Evolutionary conservation across 2,888 invertebrate genomes (phyloP), one percentile per base, ranked within the genome.

Genomic region (Drosophila parthenogenetica): DNA sequence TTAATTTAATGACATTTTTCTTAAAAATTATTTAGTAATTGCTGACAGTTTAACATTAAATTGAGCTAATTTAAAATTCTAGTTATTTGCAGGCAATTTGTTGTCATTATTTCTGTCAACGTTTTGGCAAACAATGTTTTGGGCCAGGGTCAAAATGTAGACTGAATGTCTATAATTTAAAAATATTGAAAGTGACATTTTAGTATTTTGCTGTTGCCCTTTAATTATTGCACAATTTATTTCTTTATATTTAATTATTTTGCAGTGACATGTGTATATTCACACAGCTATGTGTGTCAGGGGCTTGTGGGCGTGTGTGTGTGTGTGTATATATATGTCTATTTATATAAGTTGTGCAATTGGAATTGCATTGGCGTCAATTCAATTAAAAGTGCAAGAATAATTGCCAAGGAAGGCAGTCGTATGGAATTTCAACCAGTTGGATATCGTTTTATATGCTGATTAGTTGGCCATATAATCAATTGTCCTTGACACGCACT

Each of bases 341-440:
- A 51, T 39, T 57, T 61, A 35, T 58, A 17, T 16, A 14, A 48
- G n/a, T 16, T 11, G 32, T 50, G 55, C 29, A 40, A 37, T 14
- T 71, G 63, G 70, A 70, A 29, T 61, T 73, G 74, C 71, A 70
- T 17, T 49, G 75, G 84, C 70, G 73, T 73, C 82, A 68, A 80
- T 74, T 80, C 80, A 84, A 84, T 84, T 82, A 82, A 54, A 63
- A 78, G 65, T 73, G 51, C 54, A 68, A 58, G 62, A 39, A 81
- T 80, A 78, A 77, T 81, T 74, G 73, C 59, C 69, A 73, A 76
- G 65, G 53, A 73, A 76, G 65, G 53, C 76, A 68, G 58, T 42
- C 61, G 63, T 69, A 68, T 64, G 45, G 66, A 76, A 69, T 61
- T 43, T 64, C 69, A 60, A 59, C 45, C 72, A 81, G 70, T 69